A percentile compares a stretch with the other conserved stretches of the same genome.
Evolutionary conservation across 2,113 vertebrate species (phyloP).

Genomic region (Dromiciops gliroides): DNA sequence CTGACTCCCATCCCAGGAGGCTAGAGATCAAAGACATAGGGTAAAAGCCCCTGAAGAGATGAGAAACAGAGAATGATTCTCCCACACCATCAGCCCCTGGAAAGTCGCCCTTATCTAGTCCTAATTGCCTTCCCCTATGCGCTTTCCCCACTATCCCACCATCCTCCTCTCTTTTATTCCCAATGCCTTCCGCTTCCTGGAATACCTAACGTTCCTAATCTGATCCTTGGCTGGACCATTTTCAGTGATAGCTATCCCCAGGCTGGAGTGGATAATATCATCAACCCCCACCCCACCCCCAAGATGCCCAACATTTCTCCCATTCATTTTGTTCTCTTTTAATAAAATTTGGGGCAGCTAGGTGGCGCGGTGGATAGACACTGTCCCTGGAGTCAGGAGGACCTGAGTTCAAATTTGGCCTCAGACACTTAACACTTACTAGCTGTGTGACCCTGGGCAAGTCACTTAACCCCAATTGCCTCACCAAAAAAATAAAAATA

Average conservation of each 20-base stretch:
- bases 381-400: too few relatives aligned
- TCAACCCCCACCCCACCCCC: background rate
- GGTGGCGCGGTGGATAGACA: too few relatives aligned
- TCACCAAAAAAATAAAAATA: too few relatives aligned
- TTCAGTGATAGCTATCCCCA: background rate
- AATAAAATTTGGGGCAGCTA: constrained; percentile 17
- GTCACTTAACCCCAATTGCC: too few relatives aligned
- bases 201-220: background rate
- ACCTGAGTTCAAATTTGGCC: too few relatives aligned
- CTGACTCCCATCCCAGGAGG: background rate
- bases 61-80: background rate
- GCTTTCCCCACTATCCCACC: background rate
- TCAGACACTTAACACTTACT: too few relatives aligned
- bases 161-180: background rate
- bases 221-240: background rate
- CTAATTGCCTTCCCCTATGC: background rate
- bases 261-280: background rate
- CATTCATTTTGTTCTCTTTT: background rate
- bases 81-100: background rate
- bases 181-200: background rate
- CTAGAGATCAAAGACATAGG: background rate
- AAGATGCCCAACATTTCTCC: background rate
- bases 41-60: background rate
- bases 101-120: background rate
- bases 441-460: too few relatives aligned